phyloP scores from a whole-genome alignment of 2,113 vertebrate genomes.

The Python bivittatus region DNA sequence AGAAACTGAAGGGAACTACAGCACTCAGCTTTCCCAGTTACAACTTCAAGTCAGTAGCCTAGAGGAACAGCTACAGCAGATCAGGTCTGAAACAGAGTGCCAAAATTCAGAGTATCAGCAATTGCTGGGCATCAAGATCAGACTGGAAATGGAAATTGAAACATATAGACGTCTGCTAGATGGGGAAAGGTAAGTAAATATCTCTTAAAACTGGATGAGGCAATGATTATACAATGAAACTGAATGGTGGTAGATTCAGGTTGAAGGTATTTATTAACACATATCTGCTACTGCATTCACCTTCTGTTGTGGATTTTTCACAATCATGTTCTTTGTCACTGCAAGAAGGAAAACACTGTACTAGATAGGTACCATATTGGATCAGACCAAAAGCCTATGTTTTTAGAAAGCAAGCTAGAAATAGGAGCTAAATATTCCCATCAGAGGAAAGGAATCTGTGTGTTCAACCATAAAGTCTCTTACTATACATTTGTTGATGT shows the following conservation, averaged over 20 bases:
- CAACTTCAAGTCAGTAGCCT: constrained; percentile 73
- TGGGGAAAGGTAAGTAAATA: constrained; percentile 54
- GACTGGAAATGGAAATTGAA: constrained; percentile 73
- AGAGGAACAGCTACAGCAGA: constrained; percentile 75
- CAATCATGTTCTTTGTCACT: background rate
- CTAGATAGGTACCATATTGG: background rate
- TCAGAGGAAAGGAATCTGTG: background rate
- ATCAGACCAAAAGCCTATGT: no score
- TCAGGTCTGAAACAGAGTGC: constrained; percentile 72
- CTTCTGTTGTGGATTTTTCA: background rate
- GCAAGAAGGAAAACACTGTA: background rate
- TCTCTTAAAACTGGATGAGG: background rate
- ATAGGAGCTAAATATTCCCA: background rate
- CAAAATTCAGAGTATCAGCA: constrained; percentile 78
- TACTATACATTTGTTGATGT: background rate
- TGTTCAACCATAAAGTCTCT: background rate
- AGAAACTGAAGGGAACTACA: constrained; percentile 76
- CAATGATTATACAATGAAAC: background rate
- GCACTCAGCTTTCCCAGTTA: constrained; percentile 70
- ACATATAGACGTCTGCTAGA: constrained; percentile 69
- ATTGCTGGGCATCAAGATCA: constrained; percentile 70
- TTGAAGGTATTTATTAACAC: background rate
- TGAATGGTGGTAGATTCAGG: background rate
- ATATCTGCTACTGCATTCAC: background rate
- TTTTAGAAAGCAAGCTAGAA: background rate